Evolutionary conservation across 2,113 vertebrate genomes (phyloP), one percentile per base, ranked within the genome.

Genomic region (Poeciliopsis prolifica): DNA sequence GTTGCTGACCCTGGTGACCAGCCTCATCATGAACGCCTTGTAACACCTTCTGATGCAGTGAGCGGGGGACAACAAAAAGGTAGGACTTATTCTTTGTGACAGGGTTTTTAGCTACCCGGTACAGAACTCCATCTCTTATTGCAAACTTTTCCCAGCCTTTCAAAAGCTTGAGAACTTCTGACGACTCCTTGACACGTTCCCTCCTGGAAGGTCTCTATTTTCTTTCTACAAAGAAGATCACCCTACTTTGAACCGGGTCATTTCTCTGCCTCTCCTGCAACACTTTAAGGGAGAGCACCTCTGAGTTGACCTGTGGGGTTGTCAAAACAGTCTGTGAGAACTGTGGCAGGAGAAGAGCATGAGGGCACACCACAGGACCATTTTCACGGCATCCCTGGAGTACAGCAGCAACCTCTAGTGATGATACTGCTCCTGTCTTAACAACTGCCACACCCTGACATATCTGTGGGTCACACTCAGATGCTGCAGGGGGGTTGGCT

Each of bases 211-310:
- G n/a, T 66, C 35, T 67, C 37, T n/a, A 12, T 5, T 6, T 14
- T 29, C 65, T 67, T n/a, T 44, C 37, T 6, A 44, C 65, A 17
- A 67, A 67, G 14, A 67, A 44, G 35, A 67, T 69, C 17, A 58
- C 68, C 58, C 13, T 69, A 15, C 9, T 58, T 13, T 58, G 30
- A 6, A 33, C 30, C 2, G 1, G 1, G 4, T 69, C 44, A 15
- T 1, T n/a, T 24, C 22, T n/a, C 51, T 60, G 51, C 5, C 3
- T 60, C 1, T 35, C 68, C 15, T 15, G 13, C 30, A 70, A 11
- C 31, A 26, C 5, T 1, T 35, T 12, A 14, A 17, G 24, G 3
- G 24, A 29, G 13, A 70, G 5, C 30, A 58, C 48, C 29, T 54
- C 30, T 1, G 12, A 69, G 44, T 14, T 8, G 14, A 6, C 2